Evolutionary conservation across 2,888 invertebrate species (phyloP), one percentile per base, ranked within the genome.

Genomic region (Nyleta sp.): DNA sequence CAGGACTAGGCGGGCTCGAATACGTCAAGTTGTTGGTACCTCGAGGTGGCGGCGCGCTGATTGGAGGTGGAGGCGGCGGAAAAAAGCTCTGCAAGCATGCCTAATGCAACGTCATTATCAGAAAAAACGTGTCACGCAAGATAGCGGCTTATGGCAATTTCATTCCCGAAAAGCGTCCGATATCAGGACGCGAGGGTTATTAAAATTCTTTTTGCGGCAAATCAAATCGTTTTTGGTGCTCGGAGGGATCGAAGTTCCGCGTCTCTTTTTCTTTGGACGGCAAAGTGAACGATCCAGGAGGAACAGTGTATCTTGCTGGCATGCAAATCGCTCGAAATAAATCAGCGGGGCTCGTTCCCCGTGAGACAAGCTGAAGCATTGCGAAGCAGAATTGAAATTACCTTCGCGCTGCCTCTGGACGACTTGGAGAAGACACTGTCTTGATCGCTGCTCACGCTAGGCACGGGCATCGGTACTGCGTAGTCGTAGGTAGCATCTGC

Each of bases 21-120:
- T 90, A 90, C 77, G 90, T 90, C 73, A 90, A 84, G 68, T 90
- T 90, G 84, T 85, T 90, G 72, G 88, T 86, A 59, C 90, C 90
- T 68, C 90, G 87, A 40, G 86, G 82, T 52, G 89, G 89, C 22
- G 90, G 90, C 35, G 85, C 88, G 75, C 86, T 88, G 88, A 90
- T 89, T 68, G 89, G 90, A 2, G 90, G 90, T 44, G 90, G 90
- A 20, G 90, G 90, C 48, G 90, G 90, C 53, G 90, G 90, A 83
- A 90, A 90, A 85, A 90, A 90, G 83, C 90, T 90, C 90, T 90
- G 90, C 84, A 90, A 89, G 83, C 90, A 90, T 57, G 90, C 90
- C 90, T 90, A 80, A 81, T 70, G 42, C 76, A 76, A 52, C 28
- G 35, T 67, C 31, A 64, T 72, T 62, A 60, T 79, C 18, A 75